Conservation (phyloP, 2,888 invertebrate species). For the Acleris laterana region DNA sequence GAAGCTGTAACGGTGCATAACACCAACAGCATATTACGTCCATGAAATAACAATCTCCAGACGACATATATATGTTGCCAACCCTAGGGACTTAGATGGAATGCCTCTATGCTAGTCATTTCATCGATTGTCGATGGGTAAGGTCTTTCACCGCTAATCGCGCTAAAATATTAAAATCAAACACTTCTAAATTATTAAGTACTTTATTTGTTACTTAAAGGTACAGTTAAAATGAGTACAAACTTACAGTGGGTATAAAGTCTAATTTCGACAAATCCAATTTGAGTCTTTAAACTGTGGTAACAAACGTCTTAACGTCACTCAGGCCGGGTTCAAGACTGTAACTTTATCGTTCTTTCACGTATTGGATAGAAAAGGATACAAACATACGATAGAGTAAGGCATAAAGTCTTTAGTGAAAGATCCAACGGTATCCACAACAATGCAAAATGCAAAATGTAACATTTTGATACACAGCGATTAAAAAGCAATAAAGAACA, state of each 20-base stretch:
- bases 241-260: background rate
- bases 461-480: background rate
- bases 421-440: background rate
- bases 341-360: constrained; percentile 52
- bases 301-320: constrained; percentile 26
- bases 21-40: too few species aligned
- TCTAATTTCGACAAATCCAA: constrained; percentile 7
- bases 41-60: too few species aligned
- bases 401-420: background rate
- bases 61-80: too few species aligned
- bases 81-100: too few species aligned
- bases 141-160: too few species aligned
- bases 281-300: constrained; percentile 14
- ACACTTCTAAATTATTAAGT: background rate
- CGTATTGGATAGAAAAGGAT: background rate
- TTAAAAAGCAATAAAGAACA: background rate
- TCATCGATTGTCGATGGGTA: too few species aligned
- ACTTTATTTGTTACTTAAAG: constrained; percentile 17
- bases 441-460: background rate
- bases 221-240: constrained; percentile 7
- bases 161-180: too few species aligned
- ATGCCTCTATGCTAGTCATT: too few species aligned
- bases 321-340: constrained; percentile 69
- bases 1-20: too few species aligned
- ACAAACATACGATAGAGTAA: background rate